These are phyloP conservation scores for Poecilia latipinna DNA, from an alignment of 2,113 vertebrate genomes.

Conservation along the genomic window DNA sequence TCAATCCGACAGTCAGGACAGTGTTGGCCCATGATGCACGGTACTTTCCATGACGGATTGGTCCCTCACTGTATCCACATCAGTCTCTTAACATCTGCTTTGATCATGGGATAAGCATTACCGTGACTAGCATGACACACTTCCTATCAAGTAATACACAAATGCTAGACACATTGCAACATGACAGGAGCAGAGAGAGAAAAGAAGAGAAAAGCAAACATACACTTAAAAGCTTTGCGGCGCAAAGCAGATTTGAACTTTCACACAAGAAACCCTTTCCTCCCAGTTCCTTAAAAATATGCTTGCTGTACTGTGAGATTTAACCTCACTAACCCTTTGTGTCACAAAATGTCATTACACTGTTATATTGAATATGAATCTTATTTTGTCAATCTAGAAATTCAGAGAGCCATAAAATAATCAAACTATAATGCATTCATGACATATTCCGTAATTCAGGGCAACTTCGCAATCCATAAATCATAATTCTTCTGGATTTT, in stretches of 20 bases:
- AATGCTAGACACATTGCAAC: conserved; percentile 24
- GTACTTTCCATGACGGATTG: conserved; percentile 65
- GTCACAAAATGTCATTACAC: neutral
- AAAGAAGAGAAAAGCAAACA: too few species aligned
- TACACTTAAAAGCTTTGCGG: too few species aligned
- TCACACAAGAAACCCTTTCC: neutral
- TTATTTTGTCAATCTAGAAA: neutral
- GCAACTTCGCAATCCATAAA: neutral
- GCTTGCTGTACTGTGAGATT: neutral
- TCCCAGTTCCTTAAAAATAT: neutral
- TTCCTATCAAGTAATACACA: conserved; percentile 18
- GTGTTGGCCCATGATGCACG: conserved; percentile 67
- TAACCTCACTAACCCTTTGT: neutral
- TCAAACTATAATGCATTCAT: too few species aligned
- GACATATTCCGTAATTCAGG: too few species aligned
- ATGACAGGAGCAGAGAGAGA: conserved; percentile 8
- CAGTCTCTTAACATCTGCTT: conserved; percentile 33
- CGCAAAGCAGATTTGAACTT: too few species aligned
- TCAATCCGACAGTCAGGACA: conserved; percentile 69
- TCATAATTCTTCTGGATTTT: neutral
- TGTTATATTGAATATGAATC: neutral
- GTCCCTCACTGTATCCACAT: conserved; percentile 53
- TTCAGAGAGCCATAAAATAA: neutral
- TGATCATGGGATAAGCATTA: conserved; percentile 50
- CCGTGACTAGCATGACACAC: conserved; percentile 20